phyloP scores from a whole-genome alignment of 2,888 invertebrate species.

The Cecidostiba fungosa region DNA sequence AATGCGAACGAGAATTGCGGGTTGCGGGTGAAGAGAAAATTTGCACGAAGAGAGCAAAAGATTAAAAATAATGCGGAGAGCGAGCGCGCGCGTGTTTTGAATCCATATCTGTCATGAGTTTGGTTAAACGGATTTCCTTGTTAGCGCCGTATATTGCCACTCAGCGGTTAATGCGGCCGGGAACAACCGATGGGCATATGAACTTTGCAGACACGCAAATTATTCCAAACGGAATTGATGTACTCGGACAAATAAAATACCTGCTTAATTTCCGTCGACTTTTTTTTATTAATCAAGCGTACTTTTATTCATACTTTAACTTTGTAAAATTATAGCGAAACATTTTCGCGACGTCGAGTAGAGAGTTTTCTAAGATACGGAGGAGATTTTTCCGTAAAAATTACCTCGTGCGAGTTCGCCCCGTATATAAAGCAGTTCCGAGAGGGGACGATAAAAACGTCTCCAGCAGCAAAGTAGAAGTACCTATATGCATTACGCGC shows the following conservation, averaged over 20 bases:
- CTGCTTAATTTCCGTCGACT: neutral
- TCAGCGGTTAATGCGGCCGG: constrained; percentile 6
- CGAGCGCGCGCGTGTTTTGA: neutral
- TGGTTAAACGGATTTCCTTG: constrained; percentile 40
- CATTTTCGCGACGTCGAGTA: no score
- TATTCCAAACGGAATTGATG: neutral
- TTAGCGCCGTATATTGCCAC: constrained; percentile 15
- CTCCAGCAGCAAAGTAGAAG: no score
- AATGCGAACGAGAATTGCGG: neutral
- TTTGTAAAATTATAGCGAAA: no score
- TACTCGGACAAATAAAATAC: neutral
- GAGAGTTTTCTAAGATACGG: no score
- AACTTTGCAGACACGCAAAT: constrained; percentile 16
- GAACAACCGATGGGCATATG: neutral
- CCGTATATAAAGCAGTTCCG: no score
- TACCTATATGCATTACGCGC: no score
- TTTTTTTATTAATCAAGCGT: no score
- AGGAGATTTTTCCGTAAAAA: no score
- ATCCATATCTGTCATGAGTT: neutral
- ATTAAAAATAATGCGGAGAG: constrained; percentile 20
- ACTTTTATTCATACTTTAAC: no score
- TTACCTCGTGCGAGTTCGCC: no score
- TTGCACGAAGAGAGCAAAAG: neutral
- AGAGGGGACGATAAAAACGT: no score
- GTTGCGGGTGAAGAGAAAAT: neutral